Base-by-base conservation (phyloP, 1,140 invertebrate species). In the Fopius arisanus region DNA sequence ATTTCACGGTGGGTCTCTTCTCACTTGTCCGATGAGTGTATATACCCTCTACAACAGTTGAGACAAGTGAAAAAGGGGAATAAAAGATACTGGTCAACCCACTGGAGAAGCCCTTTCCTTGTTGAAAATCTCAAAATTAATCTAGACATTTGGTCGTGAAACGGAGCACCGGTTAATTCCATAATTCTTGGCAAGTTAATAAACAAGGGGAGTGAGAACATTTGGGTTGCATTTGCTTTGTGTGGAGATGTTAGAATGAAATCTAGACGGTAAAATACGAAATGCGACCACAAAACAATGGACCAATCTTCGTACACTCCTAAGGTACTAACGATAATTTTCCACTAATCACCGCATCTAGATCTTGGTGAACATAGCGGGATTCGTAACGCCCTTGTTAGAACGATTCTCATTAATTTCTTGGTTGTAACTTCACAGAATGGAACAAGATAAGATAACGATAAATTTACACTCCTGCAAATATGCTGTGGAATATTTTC, bases 191-290 rank as follows among this genome's bases (percentile, higher is more conserved):
- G 28, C 28, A 33, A 65, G 62, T 65, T 65, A 65, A 65, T 65
- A 65, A 65, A 65, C 28, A 31, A 23, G 23, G 23, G 54, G 19
- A 12, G 54, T 26, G 54, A 28, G 54, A 59, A 59, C 43, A 59
- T 59, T 59, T 59, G 54, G 19, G 54, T 7, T 59, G 54, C 23
- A 59, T 59, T 59, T 59, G 54, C 23, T 59, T 59, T 59, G 28
- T 65, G 14, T 65, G 26, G 10, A 31, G 26, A 31, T 31, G 26
- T 65, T 19, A 31, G 62, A 65, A 65, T 83, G 75, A 82, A 83
- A 84, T 77, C 80, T 81, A 79, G 79, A 78, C 83, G 80, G 84
- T 85, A 84, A 85, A 83, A 81, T 80, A 81, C 79, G 73, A 72
- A 74, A 77, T 71, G 75, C 75, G 70, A 73, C 74, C 67, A 73